Evolutionary conservation across 2,888 invertebrate species (phyloP).

Genomic region (Sphinx pinastri): DNA sequence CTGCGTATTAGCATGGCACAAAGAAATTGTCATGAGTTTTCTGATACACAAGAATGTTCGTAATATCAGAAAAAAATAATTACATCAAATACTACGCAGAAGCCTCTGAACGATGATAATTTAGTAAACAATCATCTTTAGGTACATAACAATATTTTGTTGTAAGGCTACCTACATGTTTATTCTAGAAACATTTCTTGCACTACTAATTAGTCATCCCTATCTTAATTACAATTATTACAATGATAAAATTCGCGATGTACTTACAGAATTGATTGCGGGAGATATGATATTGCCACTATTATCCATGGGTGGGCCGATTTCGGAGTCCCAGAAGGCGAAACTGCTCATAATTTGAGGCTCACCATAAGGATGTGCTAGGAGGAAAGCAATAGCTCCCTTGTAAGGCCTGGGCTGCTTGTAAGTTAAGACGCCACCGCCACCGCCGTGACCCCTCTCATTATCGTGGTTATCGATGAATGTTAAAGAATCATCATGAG

Average conservation of each 20-base stretch:
- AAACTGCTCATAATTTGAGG: slow-evolving; percentile 95
- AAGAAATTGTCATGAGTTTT: too few relatives aligned
- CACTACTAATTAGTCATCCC: neutral
- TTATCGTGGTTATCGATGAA: slow-evolving; percentile 94
- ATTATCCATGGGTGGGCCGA: slow-evolving; percentile 87
- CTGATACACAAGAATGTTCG: too few relatives aligned
- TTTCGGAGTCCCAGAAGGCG: slow-evolving; percentile 85
- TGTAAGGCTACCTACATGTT: neutral
- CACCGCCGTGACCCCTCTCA: slow-evolving; percentile 86
- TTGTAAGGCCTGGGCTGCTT: slow-evolving; percentile 87
- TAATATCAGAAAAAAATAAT: too few relatives aligned
- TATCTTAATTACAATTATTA: neutral
- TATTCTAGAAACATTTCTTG: neutral
- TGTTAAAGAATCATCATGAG: slow-evolving; percentile 82
- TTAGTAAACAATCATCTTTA: too few relatives aligned
- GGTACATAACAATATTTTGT: too few relatives aligned
- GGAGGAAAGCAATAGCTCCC: slow-evolving; percentile 91
- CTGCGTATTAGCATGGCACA: too few relatives aligned
- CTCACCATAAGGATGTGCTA: slow-evolving; percentile 92
- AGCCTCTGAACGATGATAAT: too few relatives aligned
- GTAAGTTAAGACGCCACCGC: slow-evolving; percentile 84
- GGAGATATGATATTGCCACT: slow-evolving; percentile 86
- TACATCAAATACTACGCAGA: too few relatives aligned
- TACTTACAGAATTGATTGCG: slow-evolving; percentile 81
- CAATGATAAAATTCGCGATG: neutral